Evolutionary conservation across 2,888 invertebrate genomes (phyloP).

Genomic region (Eueremaeus valkanovi): DNA sequence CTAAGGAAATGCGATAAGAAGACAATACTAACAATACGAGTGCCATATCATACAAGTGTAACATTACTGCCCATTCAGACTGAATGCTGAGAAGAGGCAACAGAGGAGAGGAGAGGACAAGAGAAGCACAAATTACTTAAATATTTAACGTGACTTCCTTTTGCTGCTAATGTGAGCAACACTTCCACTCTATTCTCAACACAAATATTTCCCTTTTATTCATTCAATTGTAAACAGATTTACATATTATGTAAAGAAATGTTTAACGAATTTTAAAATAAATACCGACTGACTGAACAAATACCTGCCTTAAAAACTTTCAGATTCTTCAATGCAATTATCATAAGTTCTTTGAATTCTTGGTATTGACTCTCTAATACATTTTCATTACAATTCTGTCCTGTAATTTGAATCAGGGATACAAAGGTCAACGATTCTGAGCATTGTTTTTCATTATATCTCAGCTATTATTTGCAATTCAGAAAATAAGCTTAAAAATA

Average conservation of each 20-base stretch:
- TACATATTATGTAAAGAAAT: not conserved
- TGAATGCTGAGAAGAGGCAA: not conserved
- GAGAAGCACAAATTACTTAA: slow-evolving; percentile 25
- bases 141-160: slow-evolving; percentile 33
- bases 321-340: too few relatives aligned
- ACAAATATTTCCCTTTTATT: not conserved
- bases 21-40: slow-evolving; percentile 9
- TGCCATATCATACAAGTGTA: not conserved
- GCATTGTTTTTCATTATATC: too few relatives aligned
- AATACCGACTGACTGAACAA: not conserved
- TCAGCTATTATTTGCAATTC: too few relatives aligned
- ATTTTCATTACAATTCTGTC: too few relatives aligned
- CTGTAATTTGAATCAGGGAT: too few relatives aligned
- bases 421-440: too few relatives aligned
- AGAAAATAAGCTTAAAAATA: too few relatives aligned
- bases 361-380: too few relatives aligned
- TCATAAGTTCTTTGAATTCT: too few relatives aligned
- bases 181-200: not conserved
- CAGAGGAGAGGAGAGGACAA: not conserved
- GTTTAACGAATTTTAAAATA: slow-evolving; percentile 7
- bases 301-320: not conserved
- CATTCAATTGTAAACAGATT: not conserved
- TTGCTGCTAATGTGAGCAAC: not conserved
- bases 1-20: slow-evolving; percentile 28
- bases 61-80: slow-evolving; percentile 28